Percentiles rank a stretch among this genome's conserved stretches.
Conservation (phyloP, 2,113 vertebrate genomes). For the Gallinago paraguaiae region DNA sequence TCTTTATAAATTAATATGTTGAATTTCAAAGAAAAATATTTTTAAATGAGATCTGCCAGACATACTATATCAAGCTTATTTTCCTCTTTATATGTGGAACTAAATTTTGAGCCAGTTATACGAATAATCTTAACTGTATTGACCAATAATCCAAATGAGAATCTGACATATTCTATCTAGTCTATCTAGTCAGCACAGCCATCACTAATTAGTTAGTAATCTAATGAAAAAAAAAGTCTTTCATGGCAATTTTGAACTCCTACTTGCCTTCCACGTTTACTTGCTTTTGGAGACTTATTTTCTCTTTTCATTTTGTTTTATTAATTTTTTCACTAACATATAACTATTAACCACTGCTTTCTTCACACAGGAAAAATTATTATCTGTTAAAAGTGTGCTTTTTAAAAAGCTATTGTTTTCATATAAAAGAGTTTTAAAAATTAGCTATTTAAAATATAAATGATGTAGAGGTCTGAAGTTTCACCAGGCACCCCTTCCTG, state of each 20-base stretch:
- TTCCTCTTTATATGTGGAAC: background rate
- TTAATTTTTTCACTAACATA: background rate
- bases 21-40: background rate
- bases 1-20: background rate
- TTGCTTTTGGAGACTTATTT: background rate
- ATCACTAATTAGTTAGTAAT: background rate
- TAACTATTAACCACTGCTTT: background rate
- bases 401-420: background rate
- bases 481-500: background rate
- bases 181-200: background rate
- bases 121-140: background rate
- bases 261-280: background rate
- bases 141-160: background rate
- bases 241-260: background rate
- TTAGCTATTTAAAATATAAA: background rate
- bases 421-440: background rate
- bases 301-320: background rate
- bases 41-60: background rate
- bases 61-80: background rate
- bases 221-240: background rate
- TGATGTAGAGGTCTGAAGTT: background rate
- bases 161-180: background rate
- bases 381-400: background rate
- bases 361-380: background rate
- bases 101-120: background rate